Evolutionary conservation across 2,797 vertebrate species (phyloP), one percentile per base, ranked within the genome.

Genomic region (Tapera naevia): DNA sequence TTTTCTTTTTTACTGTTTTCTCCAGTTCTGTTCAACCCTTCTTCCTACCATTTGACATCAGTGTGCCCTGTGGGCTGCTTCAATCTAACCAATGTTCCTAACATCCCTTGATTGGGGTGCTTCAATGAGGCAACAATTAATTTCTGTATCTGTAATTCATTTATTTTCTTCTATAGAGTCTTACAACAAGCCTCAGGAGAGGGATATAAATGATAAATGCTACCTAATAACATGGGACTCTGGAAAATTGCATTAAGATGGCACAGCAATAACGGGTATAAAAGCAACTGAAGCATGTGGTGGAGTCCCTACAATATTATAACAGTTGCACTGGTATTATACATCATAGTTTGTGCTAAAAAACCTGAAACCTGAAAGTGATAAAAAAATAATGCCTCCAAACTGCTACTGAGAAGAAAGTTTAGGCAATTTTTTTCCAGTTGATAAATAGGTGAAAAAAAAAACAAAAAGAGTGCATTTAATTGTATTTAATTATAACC

Each of bases 151-250:
- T 94, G 43, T 86, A 94, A 92, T 95, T 92, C 87, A 76, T 94
- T 94, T 97, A 94, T 88, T 74, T 90, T 88, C 70, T 92, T 91
- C 71, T 79, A 56, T 66, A 85, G 64, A 57, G 41, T 90, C 83
- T 93, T 88, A 87, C 35, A 91, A 93, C 27, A 87, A 87, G 80
- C 78, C 95, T 94, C 71, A 0, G 57, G 94, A 94, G 95, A 91
- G 41, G 61, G 35, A 94, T 96, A 94, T 76, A 94, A 93, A 79
- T 91, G 93, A 94, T 79, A 46, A 89, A 94, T 96, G 94, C 85
- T 91, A 80, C 91, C 94, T 96, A 96, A 88, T 93, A 93, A 85
- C 87, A 71, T 0, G 0, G 91, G 86, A 95, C 58, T 88, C 69
- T 0, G 4, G 93, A 97, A 97, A 95, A 96, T 93, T 89, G 19